Percentiles rank a stretch among this genome's conserved stretches.
Evolutionary conservation across 2,888 invertebrate genomes (phyloP).

Genomic region (Allacma fusca): DNA sequence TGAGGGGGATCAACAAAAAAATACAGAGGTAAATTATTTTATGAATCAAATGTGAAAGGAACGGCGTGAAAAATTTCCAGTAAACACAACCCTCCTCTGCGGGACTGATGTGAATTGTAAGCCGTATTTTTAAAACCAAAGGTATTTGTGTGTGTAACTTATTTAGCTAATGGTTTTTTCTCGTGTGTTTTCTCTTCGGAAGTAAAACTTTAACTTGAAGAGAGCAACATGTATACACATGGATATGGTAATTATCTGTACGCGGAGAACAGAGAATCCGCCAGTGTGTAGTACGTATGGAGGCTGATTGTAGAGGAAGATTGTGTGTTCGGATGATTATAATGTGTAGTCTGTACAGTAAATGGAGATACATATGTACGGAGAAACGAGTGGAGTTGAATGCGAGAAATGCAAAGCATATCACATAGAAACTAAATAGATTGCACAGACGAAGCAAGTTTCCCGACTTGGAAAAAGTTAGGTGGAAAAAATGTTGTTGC

Average conservation of each 20-base stretch:
- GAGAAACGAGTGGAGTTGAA: too few species aligned
- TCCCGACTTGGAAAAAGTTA: not conserved
- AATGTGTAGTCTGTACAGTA: not conserved
- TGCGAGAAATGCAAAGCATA: not conserved
- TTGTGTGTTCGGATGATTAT: not conserved
- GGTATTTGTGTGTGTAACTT: not conserved
- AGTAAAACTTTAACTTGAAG: not conserved
- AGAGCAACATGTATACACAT: not conserved
- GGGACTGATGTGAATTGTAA: not conserved
- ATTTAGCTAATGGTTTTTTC: not conserved
- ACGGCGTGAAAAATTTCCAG: not conserved
- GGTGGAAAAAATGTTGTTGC: not conserved
- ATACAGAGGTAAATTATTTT: not conserved
- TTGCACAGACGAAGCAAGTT: too few species aligned
- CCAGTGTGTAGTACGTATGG: not conserved
- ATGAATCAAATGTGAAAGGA: not conserved
- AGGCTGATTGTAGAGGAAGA: not conserved
- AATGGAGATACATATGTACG: too few species aligned
- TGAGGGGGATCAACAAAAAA: not conserved
- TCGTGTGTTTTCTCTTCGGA: not conserved
- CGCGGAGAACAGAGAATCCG: not conserved
- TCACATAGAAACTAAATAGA: too few species aligned
- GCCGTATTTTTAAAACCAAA: not conserved
- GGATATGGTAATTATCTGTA: not conserved
- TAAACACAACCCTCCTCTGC: not conserved